Evolutionary conservation across 1,140 invertebrate genomes (phyloP), one percentile per base, ranked within the genome.

Genomic region (Drosophila mojavensis): DNA sequence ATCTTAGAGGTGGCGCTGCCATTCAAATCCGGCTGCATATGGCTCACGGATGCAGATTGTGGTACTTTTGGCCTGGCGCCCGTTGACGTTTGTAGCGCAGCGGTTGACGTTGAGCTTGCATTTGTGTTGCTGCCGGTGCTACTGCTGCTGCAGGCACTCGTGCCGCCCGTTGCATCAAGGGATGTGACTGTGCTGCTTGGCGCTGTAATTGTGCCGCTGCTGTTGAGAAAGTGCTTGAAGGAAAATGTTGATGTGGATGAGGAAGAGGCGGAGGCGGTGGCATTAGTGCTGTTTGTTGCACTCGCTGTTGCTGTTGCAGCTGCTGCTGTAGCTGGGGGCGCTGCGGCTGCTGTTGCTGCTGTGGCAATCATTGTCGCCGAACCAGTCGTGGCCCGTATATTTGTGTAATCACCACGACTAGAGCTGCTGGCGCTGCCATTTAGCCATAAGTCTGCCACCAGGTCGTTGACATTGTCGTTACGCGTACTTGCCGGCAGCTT

Each of bases 181-280:
- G 88, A 91, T 2, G 91, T 92, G 1, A 92, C 90, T 36, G 90
- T 91, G 47, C 81, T 91, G 10, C 84, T 88, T 5, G 91, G 88
- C n/a, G 91, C 88, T 1, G 81, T 91, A 10, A 85, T 69, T 10
- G 86, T 86, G 53, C 81, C 75, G 45, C 86, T 82, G 66, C 81
- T 90, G 47, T 79, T 90, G 75, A 97, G 88, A 90, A 97, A 97
- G 89, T 97, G 96, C 90, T 96, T 96, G 84, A 97, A 96, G 41
- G 96, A 97, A 91, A 97, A 96, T 13, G 85, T 84, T 7, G 90
- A 91, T 30, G 75, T 58, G 4, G 82, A 67, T 10, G 48, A 41
- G 9, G 61, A 41, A 6, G 61, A 51, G 13, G 82, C 64, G 26
- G 82, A 64, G 26, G 48, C 41, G 33, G 28, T 10, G 11, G 39